Evolutionary conservation across 2,888 invertebrate species (phyloP).

Genomic region (Spilosoma lubricipeda): DNA sequence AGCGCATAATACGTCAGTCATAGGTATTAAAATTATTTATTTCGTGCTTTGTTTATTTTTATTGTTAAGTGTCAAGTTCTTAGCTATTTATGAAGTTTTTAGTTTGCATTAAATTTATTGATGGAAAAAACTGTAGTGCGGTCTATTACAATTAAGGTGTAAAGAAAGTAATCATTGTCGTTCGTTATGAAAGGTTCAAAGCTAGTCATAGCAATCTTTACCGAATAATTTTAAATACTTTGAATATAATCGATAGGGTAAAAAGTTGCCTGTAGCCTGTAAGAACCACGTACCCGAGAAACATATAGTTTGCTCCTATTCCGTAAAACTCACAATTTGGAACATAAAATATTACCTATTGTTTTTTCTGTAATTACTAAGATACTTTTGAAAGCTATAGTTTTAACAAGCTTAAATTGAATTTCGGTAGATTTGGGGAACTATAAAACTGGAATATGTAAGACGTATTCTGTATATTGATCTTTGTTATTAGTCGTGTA

Average conservation of each 20-base stretch:
- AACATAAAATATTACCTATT: background rate
- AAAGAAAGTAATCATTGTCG: background rate
- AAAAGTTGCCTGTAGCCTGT: background rate
- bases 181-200: background rate
- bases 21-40: background rate
- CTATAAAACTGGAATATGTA: background rate
- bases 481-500: conserved; percentile 19
- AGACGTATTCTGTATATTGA: background rate
- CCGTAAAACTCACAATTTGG: background rate
- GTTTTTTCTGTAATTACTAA: background rate
- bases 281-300: background rate
- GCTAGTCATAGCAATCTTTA: background rate
- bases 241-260: background rate
- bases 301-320: background rate
- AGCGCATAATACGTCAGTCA: background rate
- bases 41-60: background rate
- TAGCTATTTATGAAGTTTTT: background rate
- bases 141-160: background rate
- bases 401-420: too few relatives aligned
- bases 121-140: background rate
- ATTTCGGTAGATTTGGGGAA: too few relatives aligned
- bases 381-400: too few relatives aligned
- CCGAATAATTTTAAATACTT: background rate
- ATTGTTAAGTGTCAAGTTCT: background rate
- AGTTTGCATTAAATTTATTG: background rate